These are phyloP conservation scores for Heliangelus exortis DNA, from an alignment of 2,797 vertebrate species.

Conservation along the genomic window DNA sequence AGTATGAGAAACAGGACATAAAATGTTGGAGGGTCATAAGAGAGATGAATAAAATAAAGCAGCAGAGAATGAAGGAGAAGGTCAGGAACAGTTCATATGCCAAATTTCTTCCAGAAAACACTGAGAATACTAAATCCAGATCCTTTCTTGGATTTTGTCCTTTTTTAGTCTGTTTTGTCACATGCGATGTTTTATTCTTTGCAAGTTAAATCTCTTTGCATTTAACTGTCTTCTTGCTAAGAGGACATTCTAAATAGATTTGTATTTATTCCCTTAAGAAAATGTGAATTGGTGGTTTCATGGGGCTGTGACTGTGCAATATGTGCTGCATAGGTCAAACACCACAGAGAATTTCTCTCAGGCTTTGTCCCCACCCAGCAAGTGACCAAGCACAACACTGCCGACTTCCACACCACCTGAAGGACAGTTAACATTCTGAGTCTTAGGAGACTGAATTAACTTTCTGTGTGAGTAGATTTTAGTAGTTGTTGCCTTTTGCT, in stretches of 20 bases:
- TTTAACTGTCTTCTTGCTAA: background rate
- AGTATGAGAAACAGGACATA: background rate
- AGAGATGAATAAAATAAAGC: background rate
- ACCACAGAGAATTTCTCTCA: accelerated
- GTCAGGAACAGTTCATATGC: background rate
- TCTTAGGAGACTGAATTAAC: background rate
- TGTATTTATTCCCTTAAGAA: background rate
- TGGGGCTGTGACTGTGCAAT: background rate
- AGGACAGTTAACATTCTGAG: background rate
- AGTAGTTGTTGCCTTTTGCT: background rate
- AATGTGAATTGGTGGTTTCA: background rate
- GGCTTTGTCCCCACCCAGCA: background rate
- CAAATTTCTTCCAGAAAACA: background rate
- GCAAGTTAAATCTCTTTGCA: background rate
- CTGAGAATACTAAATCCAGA: background rate
- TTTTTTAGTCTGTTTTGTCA: background rate
- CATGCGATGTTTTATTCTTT: background rate
- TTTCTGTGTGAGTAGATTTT: background rate
- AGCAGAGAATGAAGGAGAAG: background rate
- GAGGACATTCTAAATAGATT: background rate
- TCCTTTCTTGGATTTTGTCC: background rate
- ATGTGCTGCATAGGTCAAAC: background rate
- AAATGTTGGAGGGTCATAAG: background rate
- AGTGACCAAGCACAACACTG: background rate
- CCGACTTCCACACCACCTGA: background rate